Evolutionary conservation across 1,140 invertebrate species (phyloP), one percentile per base, ranked within the genome.

Genomic region (Drosophila sproati): DNA sequence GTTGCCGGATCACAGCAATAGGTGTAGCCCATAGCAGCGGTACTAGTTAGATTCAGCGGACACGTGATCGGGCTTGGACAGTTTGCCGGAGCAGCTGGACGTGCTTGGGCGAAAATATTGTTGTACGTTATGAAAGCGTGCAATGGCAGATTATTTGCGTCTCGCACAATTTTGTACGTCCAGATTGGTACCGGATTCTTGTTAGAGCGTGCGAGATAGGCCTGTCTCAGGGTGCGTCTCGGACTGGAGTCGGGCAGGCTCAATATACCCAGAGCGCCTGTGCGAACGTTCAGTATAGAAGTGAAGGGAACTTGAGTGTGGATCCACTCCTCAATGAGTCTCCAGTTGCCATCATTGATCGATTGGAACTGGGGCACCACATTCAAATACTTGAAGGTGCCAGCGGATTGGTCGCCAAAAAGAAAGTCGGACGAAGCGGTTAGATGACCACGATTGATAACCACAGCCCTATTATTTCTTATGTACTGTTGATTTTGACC

Each of bases 401-500:
- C 43, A 3, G 3, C 7, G 8, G 39, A 55, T 32, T 78, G 55
- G 8, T 78, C 43, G 0, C 3, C 3, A 20, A 78, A 75, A 4
- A 74, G 47, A 59, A 73, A 74, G 31, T 74, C 64, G 0, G 51
- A 54, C 0, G 39, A 29, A 4, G 48, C 48, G 5, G 70, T 66
- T 5, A 78, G 31, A 31, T 78, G 76, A n/a, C 76, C 72, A 12
- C 72, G 76, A 55, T 68, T 51, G 6, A 70, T 59, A 4, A 77
- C 43, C 45, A 55, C 28, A 20, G 43, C 6, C 2, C 0, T 34
- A 2, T 20, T 37, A 32, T 34, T 37, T 1, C 2, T 8, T 4
- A 67, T 56, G 48, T 72, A 76, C 0, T 7, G 6, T 32, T 73
- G 61, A 7, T 4, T 5, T 0, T 7, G 5, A 0, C 62, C 73